Percentiles rank a stretch among this genome's conserved stretches.
These are phyloP conservation scores for Sebastes jordani DNA, from an alignment of 2,797 vertebrate species.

Conservation along the genomic window DNA sequence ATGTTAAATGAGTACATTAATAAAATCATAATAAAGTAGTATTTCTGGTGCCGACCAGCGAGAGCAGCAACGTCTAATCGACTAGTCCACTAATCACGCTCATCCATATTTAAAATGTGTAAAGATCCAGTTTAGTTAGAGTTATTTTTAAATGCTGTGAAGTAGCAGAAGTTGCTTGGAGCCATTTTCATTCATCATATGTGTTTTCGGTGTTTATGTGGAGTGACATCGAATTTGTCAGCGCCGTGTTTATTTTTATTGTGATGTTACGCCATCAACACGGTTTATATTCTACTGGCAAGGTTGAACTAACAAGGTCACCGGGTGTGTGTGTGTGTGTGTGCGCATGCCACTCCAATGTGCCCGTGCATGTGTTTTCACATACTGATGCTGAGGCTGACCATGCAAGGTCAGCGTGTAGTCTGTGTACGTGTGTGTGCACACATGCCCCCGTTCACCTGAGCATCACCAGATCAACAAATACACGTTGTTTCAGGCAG, in stretches of 20 bases:
- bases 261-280: conserved; percentile 27
- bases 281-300: conserved; percentile 40
- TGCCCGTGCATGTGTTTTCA: conserved; percentile 14
- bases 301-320: conserved; percentile 53
- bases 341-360: background rate
- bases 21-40: background rate
- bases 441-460: background rate
- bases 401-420: conserved; percentile 43
- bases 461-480: conserved; percentile 27
- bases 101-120: background rate
- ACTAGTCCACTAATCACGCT: background rate
- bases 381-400: conserved; percentile 38
- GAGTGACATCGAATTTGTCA: conserved; percentile 45
- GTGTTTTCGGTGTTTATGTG: conserved; percentile 38
- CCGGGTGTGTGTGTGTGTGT: background rate
- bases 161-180: conserved; percentile 13
- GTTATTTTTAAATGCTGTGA: conserved; percentile 37
- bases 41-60: background rate
- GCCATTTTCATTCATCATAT: conserved; percentile 30
- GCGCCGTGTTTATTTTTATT: conserved; percentile 36
- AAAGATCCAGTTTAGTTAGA: background rate
- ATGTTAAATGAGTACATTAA: background rate
- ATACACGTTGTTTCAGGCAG: conserved; percentile 27
- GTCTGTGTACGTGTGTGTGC: background rate
- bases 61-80: background rate